Conservation (phyloP, 1,140 invertebrate genomes). For the Ceratosolen solmsi region DNA sequence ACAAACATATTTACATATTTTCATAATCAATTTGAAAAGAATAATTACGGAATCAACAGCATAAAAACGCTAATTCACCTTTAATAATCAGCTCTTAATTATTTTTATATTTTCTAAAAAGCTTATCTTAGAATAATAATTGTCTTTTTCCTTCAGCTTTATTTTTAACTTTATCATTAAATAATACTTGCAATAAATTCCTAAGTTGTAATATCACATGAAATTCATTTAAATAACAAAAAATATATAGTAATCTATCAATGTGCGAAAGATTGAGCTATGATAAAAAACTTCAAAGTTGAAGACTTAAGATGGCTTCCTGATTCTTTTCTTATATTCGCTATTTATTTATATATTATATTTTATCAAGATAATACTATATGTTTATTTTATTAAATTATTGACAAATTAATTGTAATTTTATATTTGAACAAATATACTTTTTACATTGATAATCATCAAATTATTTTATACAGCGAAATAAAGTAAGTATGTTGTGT, state of each 20-base stretch:
- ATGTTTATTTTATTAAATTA: too few species aligned
- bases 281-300: conserved; percentile 11
- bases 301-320: not conserved
- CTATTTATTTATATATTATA: not conserved
- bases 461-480: too few species aligned
- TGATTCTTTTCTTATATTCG: not conserved
- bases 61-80: not conserved
- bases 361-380: too few species aligned
- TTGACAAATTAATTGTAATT: too few species aligned
- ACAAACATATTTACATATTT: conserved; percentile 39
- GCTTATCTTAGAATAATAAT: not conserved
- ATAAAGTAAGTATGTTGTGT: too few species aligned
- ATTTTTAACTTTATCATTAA: conserved; percentile 9
- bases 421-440: too few species aligned
- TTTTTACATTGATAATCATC: too few species aligned
- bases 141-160: not conserved
- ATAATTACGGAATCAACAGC: not conserved
- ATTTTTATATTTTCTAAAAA: conserved; percentile 1
- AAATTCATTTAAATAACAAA: not conserved
- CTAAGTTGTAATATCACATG: conserved; percentile 39
- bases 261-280: conserved; percentile 13
- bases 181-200: conserved; percentile 6
- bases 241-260: conserved; percentile 34
- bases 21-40: conserved; percentile 5
- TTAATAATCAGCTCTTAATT: not conserved